Base-by-base conservation (phyloP, 2,113 vertebrate species). In the Hydrolagus affinis region DNA sequence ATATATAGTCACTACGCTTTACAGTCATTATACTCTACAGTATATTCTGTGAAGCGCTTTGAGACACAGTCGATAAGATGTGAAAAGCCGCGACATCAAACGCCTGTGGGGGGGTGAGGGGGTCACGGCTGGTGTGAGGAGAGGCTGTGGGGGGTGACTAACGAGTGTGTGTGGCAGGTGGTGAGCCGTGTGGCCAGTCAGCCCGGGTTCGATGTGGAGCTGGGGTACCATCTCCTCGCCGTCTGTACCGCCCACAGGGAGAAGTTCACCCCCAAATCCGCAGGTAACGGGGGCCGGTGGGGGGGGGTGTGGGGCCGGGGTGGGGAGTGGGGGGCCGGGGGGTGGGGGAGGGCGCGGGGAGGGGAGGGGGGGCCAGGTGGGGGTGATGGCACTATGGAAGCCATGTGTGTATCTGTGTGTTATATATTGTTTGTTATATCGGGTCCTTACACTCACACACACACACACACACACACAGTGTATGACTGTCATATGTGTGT, bases 171-270 rank as follows among this genome's bases (percentile, higher is more conserved):
- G 1, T 21, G 8, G 4, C 73, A 86, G 85, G 85, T 86, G 7
- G 85, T 86, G 23, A 80, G 85, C 23, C 70, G 23, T 0, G 85
- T 86, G 4, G 32, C 85, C 2, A 74, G 44, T n/a, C 85, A 86
- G 6, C 85, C 76, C 60, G 85, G 73, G 3, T 86, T 78, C 78
- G 85, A 86, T 23, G 17, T 86, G 85, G 85, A 86, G 30, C 85
- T 86, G 4, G 85, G 85, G 1, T 86, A 86, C 23, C 85, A 57
- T 44, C 59, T 86, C 4, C 19, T 86, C n/a, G 85, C 85, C 8
- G 85, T 86, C 4, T 86, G 85, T 10, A 57, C 85, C 8, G n/a
- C 73, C 14, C 70, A 86, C 60, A 71, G 85, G 11, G 85, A 86
- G 14, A 78, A 66, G 23, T 86, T 86, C 73, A 78, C 57, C 23